phyloP scores from a whole-genome alignment of 2,888 invertebrate species.

The Latheticus oryzae region DNA sequence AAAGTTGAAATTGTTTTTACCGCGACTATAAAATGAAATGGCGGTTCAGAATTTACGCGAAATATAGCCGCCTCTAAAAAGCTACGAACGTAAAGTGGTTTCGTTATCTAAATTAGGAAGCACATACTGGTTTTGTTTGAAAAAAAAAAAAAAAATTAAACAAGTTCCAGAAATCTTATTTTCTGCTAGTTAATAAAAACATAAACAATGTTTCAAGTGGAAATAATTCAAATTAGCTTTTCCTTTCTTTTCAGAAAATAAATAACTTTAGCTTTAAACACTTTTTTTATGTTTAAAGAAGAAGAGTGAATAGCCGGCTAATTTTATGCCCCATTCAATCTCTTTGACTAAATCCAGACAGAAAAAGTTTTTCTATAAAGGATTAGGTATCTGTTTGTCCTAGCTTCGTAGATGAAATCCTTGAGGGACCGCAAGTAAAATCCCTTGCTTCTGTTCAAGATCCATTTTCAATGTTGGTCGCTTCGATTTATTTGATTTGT shows the following conservation, averaged over 20 bases:
- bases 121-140: slow-evolving; percentile 20
- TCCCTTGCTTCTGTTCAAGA: slow-evolving; percentile 32
- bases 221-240: no score
- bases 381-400: slow-evolving; percentile 32
- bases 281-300: no score
- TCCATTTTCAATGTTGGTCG: slow-evolving; percentile 26
- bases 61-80: slow-evolving; percentile 23
- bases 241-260: no score
- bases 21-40: slow-evolving; percentile 17
- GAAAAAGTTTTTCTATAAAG: no score
- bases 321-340: no score
- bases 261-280: no score
- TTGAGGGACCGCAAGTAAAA: slow-evolving; percentile 30
- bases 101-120: slow-evolving; percentile 31
- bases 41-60: slow-evolving; percentile 21
- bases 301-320: no score
- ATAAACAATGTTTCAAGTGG: no score
- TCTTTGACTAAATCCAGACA: no score
- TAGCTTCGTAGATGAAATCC: slow-evolving; percentile 34
- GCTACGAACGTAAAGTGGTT: slow-evolving; percentile 18
- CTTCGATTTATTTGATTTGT: slow-evolving; percentile 33
- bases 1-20: slow-evolving; percentile 28
- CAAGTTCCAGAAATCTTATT: no score
- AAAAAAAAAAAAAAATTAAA: no score
- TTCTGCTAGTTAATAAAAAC: no score